A percentile compares a stretch with the other conserved stretches of the same genome.
These are phyloP conservation scores for Erethizon dorsatum DNA, from an alignment of 2,797 vertebrate genomes.

Conservation along the genomic window DNA sequence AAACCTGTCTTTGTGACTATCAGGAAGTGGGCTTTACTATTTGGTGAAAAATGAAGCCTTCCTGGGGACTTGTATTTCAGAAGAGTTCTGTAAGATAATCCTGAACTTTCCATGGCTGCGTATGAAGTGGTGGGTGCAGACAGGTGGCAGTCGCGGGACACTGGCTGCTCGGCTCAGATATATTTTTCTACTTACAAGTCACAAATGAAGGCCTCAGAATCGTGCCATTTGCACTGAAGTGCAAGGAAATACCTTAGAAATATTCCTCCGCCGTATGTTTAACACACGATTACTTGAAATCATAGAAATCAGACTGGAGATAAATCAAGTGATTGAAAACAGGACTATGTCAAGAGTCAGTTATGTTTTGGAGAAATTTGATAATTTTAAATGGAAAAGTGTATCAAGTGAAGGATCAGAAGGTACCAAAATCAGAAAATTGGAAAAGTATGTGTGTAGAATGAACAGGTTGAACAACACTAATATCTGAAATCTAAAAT, in stretches of 20 bases:
- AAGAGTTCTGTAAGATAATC: constrained; percentile 64
- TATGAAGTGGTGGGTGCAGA: neutral
- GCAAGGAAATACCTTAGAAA: neutral
- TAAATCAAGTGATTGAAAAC: neutral
- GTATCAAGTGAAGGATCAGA: neutral
- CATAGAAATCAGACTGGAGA: constrained; percentile 26
- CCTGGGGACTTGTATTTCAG: constrained; percentile 67
- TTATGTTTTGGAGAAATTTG: neutral
- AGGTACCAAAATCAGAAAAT: constrained; percentile 12
- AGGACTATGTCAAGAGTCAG: neutral
- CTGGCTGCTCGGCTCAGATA: neutral
- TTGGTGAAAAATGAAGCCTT: constrained; percentile 77
- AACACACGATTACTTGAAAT: constrained; percentile 47
- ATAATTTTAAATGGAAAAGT: neutral
- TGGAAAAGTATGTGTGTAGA: constrained; percentile 4
- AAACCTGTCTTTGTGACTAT: constrained; percentile 75
- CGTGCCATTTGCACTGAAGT: neutral
- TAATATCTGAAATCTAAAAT: neutral
- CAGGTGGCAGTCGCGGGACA: neutral
- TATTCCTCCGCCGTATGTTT: neutral
- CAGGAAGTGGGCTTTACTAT: constrained; percentile 75
- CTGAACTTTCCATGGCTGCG: constrained; percentile 21
- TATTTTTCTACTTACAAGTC: constrained; percentile 19
- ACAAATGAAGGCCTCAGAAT: neutral
- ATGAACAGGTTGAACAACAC: neutral